These are phyloP conservation scores for Schizothorax lantsangensis DNA, from an alignment of 2,797 vertebrate species.

Conservation along the genomic window DNA sequence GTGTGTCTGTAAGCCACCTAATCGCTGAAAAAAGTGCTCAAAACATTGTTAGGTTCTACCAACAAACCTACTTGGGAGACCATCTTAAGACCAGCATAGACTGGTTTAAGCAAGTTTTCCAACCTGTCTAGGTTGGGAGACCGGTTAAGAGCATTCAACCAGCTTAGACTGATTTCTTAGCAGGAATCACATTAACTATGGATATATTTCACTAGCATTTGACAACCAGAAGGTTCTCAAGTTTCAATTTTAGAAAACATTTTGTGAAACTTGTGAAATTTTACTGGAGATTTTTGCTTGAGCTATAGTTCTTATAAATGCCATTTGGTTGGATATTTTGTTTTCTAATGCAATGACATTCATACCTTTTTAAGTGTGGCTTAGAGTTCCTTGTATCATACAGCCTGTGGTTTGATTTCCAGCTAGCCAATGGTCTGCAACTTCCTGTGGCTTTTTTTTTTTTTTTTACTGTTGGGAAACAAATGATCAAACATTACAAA, in stretches of 20 bases:
- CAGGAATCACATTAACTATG: neutral
- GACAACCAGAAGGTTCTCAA: neutral
- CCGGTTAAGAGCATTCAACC: neutral
- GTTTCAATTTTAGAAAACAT: neutral
- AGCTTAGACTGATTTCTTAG: neutral
- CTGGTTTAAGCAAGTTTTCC: neutral
- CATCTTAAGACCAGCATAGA: neutral
- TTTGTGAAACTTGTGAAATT: neutral
- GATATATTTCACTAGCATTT: neutral
- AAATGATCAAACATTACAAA: neutral
- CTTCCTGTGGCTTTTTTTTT: constrained; percentile 1
- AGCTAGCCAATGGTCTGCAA: constrained; percentile 11
- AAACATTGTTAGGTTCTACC: neutral
- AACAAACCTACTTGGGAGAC: neutral
- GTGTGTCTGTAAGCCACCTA: neutral
- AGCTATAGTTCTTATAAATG: neutral
- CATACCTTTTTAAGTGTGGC: neutral
- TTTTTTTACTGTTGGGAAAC: neutral
- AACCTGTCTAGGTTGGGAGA: neutral
- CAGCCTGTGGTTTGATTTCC: constrained; percentile 26
- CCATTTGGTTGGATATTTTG: neutral
- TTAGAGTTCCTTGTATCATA: constrained; percentile 44
- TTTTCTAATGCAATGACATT: neutral
- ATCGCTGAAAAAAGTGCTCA: neutral
- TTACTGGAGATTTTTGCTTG: neutral